Evolutionary conservation across 2,888 invertebrate genomes (phyloP).

Genomic region (Ormyrus nitidulus): DNA sequence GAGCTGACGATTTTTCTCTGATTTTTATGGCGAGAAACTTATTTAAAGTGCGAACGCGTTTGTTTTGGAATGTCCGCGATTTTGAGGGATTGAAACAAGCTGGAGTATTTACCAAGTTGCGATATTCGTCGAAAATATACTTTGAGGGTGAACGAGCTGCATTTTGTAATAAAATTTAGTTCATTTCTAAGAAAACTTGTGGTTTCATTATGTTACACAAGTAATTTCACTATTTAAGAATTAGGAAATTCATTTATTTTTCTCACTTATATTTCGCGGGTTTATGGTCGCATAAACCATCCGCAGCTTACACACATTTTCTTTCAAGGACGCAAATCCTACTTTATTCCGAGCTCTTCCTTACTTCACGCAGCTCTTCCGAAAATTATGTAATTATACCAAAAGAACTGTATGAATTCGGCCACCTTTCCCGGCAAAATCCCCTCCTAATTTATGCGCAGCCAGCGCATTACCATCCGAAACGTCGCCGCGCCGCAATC

Average conservation of each 20-base stretch:
- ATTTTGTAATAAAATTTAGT: neutral
- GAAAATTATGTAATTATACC: constrained; percentile 3
- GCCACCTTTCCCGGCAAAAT: neutral
- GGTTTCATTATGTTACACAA: neutral
- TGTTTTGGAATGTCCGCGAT: too few species aligned
- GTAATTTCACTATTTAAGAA: too few species aligned
- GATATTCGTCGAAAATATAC: too few species aligned
- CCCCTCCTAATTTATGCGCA: constrained; percentile 6
- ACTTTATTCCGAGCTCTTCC: neutral
- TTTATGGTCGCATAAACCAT: neutral
- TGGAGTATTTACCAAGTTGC: too few species aligned
- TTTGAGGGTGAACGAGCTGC: too few species aligned
- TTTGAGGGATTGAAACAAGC: too few species aligned
- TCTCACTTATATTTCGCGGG: neutral
- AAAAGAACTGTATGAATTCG: neutral
- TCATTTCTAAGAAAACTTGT: neutral
- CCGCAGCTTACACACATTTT: neutral
- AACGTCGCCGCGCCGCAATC: neutral
- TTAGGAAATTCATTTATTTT: neutral
- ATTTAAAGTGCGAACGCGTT: too few species aligned
- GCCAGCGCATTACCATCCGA: constrained; percentile 3
- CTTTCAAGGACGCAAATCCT: neutral
- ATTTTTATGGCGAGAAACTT: too few species aligned
- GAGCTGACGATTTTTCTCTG: too few species aligned
- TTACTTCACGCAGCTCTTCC: neutral